Evolutionary conservation across 2,797 vertebrate species (phyloP).

Genomic region (Pangasius macronema): DNA sequence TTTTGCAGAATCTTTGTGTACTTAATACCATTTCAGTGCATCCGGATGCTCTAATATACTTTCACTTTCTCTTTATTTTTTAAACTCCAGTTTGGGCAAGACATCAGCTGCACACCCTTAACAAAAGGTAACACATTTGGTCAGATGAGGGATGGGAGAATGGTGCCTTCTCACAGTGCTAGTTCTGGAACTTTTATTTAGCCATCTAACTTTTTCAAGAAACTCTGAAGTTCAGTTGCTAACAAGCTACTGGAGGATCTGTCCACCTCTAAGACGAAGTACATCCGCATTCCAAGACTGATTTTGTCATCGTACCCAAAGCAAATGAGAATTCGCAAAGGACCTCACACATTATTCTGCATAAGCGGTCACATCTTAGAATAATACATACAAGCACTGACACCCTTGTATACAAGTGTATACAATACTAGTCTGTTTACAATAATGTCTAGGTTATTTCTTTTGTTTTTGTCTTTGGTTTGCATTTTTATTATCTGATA

Average conservation of each 20-base stretch:
- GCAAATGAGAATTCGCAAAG: not conserved
- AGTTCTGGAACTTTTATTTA: not conserved
- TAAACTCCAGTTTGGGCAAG: slow-evolving; percentile 78
- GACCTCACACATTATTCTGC: not conserved
- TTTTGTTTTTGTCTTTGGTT: not conserved
- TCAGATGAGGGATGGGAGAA: slow-evolving; percentile 1
- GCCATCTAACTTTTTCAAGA: not conserved
- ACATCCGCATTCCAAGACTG: not conserved
- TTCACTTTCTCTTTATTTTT: slow-evolving; percentile 18
- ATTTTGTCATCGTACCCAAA: not conserved
- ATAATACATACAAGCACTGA: not conserved
- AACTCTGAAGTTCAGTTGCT: not conserved
- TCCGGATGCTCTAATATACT: not conserved
- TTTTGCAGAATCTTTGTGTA: not conserved
- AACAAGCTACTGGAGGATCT: not conserved
- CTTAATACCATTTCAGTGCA: not conserved
- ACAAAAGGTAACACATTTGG: slow-evolving; percentile 74
- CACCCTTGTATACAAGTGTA: not conserved
- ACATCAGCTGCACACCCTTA: slow-evolving; percentile 77
- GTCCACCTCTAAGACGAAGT: not conserved
- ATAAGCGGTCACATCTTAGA: no score
- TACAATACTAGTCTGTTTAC: not conserved
- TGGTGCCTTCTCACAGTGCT: slow-evolving; percentile 5
- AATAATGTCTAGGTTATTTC: not conserved
- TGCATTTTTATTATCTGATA: not conserved